Base-by-base conservation (phyloP, 2,113 vertebrate species). In the Mellivora capensis region DNA sequence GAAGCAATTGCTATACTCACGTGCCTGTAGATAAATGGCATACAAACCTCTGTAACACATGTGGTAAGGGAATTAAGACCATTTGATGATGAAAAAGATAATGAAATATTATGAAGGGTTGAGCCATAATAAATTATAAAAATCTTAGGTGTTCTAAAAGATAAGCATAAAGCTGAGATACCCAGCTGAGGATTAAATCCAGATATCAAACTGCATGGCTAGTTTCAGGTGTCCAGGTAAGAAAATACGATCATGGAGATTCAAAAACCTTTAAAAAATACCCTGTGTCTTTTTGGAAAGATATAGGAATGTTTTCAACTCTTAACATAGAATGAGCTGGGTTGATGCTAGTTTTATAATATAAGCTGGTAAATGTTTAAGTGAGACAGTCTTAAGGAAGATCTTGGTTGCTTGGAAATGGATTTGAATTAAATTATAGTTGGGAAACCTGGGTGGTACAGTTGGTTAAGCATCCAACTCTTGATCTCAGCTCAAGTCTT, bases 291-390 rank as follows among this genome's bases (percentile, higher is more conserved):
- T 49, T 97, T 87, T 54, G 93, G 96, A 90, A 97, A 96, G 4
- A 77, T 59, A 84, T 71, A 20, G 39, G 57, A 98, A 80, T 95
- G 6, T 96, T 93, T 98, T 47, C 64, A 97, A 42, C 82, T 97
- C 59, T 96, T 95, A 98, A 95, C 64, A 67, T 95, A 97, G 97
- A 80, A 96, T 87, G 27, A 97, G 98, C 96, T 37, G 23, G 11
- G 20, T 85, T 97, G 37, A 90, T 95, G 94, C 62, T 54, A 93
- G 6, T 93, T 98, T 98, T 96, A 94, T 97, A 97, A 94, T 97
- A 87, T 90, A 95, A 61, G 49, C 79, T 98, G 87, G 94, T 97
- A 98, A 97, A 95, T 85, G 79, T 98, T 97, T 85, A 98, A 96
- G 81, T 91, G 94, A 98, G 98, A 96, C 69, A 80, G 44, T 84